Conservation (phyloP, 2,888 invertebrate species). For the Priocnemis perturbator region DNA sequence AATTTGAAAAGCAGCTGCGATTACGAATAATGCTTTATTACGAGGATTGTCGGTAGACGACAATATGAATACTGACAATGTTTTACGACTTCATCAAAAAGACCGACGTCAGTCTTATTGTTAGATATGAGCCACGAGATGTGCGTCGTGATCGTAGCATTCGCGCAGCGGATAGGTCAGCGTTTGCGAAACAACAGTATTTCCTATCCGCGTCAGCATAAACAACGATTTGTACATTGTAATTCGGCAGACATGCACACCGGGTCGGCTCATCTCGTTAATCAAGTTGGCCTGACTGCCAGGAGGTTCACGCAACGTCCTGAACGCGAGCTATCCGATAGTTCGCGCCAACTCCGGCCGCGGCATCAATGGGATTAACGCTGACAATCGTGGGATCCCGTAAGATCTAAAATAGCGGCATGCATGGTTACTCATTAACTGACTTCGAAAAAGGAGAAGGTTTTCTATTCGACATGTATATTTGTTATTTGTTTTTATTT, state of each 20-base stretch:
- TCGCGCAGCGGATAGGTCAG: neutral
- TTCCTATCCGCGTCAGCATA: neutral
- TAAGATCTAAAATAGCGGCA: neutral
- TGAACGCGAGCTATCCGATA: slow-evolving; percentile 11
- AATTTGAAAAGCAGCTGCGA: no score
- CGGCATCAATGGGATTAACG: slow-evolving; percentile 39
- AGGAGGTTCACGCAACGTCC: slow-evolving; percentile 30
- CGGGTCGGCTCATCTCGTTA: slow-evolving; percentile 36
- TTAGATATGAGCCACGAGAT: no score
- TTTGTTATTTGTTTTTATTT: no score
- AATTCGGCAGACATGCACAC: slow-evolving; percentile 14
- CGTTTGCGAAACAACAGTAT: neutral
- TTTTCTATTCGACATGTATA: no score
- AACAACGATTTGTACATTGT: slow-evolving; percentile 30
- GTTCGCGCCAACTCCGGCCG: slow-evolving; percentile 34
- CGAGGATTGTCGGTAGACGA: no score
- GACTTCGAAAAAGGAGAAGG: no score
- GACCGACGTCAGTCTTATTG: no score
- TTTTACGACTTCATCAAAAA: no score
- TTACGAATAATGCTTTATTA: no score
- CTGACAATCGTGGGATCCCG: slow-evolving; percentile 22
- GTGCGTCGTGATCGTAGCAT: neutral
- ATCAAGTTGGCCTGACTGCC: slow-evolving; percentile 41
- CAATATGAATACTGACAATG: no score
- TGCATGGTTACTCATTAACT: no score